Evolutionary conservation across 1,140 invertebrate genomes (phyloP).

Genomic region (Atta texana): DNA sequence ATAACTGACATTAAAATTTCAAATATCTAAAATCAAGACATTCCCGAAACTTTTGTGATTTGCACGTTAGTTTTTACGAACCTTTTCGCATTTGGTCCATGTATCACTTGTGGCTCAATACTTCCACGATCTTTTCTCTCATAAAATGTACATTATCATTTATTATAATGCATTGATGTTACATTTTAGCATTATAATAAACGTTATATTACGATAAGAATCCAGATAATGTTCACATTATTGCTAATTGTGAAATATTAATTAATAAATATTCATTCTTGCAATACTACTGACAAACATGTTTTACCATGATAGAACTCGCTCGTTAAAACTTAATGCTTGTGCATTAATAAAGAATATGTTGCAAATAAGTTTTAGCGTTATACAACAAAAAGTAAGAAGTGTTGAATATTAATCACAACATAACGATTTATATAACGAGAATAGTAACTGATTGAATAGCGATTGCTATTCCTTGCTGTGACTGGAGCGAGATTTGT

Average conservation of each 20-base stretch:
- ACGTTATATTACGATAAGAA: constrained; percentile 29
- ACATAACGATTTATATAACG: constrained; percentile 19
- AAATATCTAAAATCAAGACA: constrained; percentile 8
- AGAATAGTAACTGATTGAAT: constrained; percentile 51
- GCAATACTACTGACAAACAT: background rate
- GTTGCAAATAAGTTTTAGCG: constrained; percentile 15
- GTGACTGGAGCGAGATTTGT: constrained; percentile 37
- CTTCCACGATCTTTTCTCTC: background rate
- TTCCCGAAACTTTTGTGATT: constrained; percentile 5
- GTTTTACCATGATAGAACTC: constrained; percentile 8
- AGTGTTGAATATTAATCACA: constrained; percentile 55
- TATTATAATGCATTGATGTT: constrained; percentile 27
- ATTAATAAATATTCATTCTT: constrained; percentile 31
- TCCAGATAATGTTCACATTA: constrained; percentile 30
- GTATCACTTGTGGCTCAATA: constrained; percentile 39
- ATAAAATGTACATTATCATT: constrained; percentile 3
- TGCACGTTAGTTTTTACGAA: constrained; percentile 18
- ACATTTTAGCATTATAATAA: constrained; percentile 32
- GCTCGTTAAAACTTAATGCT: constrained; percentile 6
- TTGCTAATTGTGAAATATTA: constrained; percentile 35
- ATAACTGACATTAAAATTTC: constrained; percentile 8
- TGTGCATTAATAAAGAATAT: constrained; percentile 38
- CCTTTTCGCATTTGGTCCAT: constrained; percentile 65
- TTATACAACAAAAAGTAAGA: constrained; percentile 22
- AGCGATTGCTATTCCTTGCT: constrained; percentile 4